These are phyloP conservation scores for Mormyrops boulengeri DNA, from an alignment of 2,797 vertebrate species.

Conservation along the genomic window DNA sequence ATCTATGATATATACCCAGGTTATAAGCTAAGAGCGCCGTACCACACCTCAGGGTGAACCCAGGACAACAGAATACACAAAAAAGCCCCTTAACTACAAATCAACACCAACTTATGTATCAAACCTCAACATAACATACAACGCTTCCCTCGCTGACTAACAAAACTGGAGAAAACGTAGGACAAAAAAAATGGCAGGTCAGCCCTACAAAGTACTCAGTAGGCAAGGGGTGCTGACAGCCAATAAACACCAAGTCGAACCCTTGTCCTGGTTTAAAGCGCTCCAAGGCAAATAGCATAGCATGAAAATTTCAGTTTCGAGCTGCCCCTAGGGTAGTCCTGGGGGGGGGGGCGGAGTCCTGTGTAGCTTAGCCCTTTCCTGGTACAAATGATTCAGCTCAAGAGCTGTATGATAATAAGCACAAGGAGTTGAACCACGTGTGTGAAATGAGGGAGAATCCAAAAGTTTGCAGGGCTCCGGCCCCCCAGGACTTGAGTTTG, in stretches of 20 bases:
- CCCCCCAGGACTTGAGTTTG: neutral
- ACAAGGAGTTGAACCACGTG: neutral
- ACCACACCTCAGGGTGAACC: neutral
- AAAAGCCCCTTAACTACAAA: neutral
- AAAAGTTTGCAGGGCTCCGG: neutral
- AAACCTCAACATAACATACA: neutral
- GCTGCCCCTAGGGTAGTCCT: neutral
- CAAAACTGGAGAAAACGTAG: neutral
- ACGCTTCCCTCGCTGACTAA: too few species aligned
- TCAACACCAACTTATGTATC: neutral
- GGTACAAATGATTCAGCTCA: neutral
- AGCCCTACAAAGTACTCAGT: neutral
- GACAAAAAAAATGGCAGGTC: neutral
- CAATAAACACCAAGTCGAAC: neutral
- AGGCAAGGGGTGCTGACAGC: neutral
- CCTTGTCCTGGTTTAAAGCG: neutral
- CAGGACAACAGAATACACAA: neutral
- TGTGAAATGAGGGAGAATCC: neutral
- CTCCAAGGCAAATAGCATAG: neutral
- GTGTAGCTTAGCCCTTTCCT: neutral
- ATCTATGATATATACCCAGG: neutral
- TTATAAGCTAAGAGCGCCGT: neutral
- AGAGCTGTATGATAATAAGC: neutral
- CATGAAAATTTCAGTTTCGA: neutral
- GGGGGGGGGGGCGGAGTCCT: neutral